These are phyloP conservation scores for Picus viridis DNA, from an alignment of 2,797 vertebrate genomes.

Conservation along the genomic window DNA sequence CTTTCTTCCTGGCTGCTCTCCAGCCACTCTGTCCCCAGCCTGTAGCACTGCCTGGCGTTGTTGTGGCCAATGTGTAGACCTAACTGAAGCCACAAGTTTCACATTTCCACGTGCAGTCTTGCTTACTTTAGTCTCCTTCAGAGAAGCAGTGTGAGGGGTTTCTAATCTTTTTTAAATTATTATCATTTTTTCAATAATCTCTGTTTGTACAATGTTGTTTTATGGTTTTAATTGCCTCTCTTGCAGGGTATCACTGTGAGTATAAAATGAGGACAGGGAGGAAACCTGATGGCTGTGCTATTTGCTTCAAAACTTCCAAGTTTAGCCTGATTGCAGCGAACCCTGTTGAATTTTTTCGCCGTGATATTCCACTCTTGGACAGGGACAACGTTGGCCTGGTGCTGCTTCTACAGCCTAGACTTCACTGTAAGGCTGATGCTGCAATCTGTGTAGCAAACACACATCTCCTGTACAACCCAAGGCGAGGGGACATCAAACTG, in stretches of 20 bases:
- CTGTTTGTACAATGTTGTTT: not conserved
- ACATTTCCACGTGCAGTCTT: not conserved
- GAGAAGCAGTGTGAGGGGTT: not conserved
- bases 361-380: conserved; percentile 87
- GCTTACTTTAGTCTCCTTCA: not conserved
- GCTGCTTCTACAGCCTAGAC: conserved; percentile 84
- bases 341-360: conserved; percentile 90
- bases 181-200: not conserved
- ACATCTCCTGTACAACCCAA: conserved; percentile 94
- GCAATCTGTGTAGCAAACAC: conserved; percentile 92
- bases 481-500: conserved; percentile 94
- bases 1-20: no score
- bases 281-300: conserved; percentile 93
- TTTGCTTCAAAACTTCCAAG: conserved; percentile 88
- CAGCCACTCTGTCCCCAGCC: no score
- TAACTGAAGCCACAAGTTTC: not conserved
- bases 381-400: conserved; percentile 94
- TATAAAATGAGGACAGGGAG: conserved; percentile 94
- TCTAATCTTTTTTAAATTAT: not conserved
- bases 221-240: conserved; percentile 6
- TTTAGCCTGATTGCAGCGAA: conserved; percentile 88
- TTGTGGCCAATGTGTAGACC: not conserved
- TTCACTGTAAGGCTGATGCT: conserved; percentile 4
- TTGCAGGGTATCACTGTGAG: conserved; percentile 92
- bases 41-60: no score